Evolutionary conservation across 2,888 invertebrate genomes (phyloP), one percentile per base, ranked within the genome.

Genomic region (Agriotes lineatus): DNA sequence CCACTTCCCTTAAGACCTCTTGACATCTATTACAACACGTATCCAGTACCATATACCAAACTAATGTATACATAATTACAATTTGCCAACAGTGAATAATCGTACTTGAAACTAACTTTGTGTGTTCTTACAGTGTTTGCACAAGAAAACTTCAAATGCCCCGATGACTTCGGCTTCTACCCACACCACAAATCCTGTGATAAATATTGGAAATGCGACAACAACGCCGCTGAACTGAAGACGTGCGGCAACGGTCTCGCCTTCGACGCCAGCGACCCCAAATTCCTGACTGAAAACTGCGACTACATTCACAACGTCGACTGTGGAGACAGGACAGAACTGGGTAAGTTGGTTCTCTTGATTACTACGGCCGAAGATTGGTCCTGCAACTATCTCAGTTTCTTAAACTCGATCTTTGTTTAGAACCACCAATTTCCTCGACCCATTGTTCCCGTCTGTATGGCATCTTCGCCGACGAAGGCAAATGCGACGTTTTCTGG

Each of bases 141-240:
- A 76, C 95, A 95, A 85, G 94, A 94, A 76, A 89, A 87, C 81
- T 96, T 96, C 89, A 95, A 96, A 87, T 96, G 96, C 81, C 96
- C 96, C 30, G 95, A 96, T 82, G 96, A 96, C 84, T 96, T 94
- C 83, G 96, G 96, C 30, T 96, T 96, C 88, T 96, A 96, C 86
- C 95, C 96, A 66, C 96, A 96, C 85, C 91, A 92, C 82, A 82
- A 88, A 70, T 95, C 95, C 56, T 96, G 96, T 84, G 96, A 96
- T 87, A 96, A 96, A 85, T 96, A 96, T 86, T 96, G 95, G 94
- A 95, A 96, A 85, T 96, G 96, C 82, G 96, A 96, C 85, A 95
- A 95, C 80, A 94, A 93, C 75, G 91, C 85, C 7, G 92, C 96
- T 67, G 96, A 96, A 80, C 86, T 96, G 76, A 96, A 96, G 85